These are phyloP conservation scores for Meandrina meandrites DNA, from an alignment of 92 coral and sea anemone species.

Conservation along the genomic window DNA sequence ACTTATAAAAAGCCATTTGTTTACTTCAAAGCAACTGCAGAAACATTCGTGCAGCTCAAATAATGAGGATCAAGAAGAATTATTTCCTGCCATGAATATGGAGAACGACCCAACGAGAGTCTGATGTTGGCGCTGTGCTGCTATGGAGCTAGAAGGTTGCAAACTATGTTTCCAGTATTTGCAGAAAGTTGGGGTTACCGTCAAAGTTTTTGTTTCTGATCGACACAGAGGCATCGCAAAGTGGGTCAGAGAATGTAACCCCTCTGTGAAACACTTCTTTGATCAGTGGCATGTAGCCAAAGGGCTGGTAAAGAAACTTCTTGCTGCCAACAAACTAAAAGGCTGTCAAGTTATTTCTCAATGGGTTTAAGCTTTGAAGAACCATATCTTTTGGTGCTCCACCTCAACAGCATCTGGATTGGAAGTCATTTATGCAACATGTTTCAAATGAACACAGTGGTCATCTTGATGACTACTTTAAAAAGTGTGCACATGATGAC, in stretches of 20 bases:
- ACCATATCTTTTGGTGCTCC: constrained; percentile 53
- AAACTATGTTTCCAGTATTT: constrained; percentile 35
- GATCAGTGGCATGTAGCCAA: constrained; percentile 53
- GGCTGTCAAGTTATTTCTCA: constrained; percentile 45
- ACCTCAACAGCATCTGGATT: constrained; percentile 50
- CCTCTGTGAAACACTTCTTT: constrained; percentile 45
- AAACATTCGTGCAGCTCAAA: background rate
- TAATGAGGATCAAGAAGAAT: background rate
- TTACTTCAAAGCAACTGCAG: background rate
- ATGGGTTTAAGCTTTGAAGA: constrained; percentile 48
- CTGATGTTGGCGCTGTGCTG: background rate
- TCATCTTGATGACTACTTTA: constrained; percentile 34
- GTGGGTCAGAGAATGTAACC: constrained; percentile 31
- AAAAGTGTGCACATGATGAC: constrained; percentile 54
- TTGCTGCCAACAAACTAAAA: constrained; percentile 52
- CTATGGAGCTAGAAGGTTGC: constrained; percentile 48
- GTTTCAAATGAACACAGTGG: constrained; percentile 43
- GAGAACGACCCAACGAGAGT: background rate
- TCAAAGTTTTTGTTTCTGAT: constrained; percentile 46
- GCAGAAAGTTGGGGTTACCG: constrained; percentile 28
- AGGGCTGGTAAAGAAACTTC: constrained; percentile 37
- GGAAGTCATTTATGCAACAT: constrained; percentile 50
- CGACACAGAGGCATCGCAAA: constrained; percentile 38
- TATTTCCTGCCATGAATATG: background rate
- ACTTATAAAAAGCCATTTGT: no score